Evolutionary conservation across 2,888 invertebrate species (phyloP).

Genomic region (Dasysyrphus tricinctus): DNA sequence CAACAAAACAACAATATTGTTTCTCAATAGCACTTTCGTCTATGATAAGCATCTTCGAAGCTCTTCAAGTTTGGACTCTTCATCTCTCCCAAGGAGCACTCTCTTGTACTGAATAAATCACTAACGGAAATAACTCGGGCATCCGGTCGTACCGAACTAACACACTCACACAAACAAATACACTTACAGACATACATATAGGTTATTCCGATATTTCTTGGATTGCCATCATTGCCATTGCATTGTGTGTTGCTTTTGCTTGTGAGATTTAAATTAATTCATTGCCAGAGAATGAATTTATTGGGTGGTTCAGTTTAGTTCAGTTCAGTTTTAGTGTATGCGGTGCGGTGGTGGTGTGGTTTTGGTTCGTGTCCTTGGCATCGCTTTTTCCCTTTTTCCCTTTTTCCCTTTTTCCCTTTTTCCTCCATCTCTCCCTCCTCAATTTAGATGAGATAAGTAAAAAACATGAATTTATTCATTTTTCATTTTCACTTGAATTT

Average conservation of each 20-base stretch:
- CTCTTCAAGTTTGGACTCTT: slow-evolving; percentile 19
- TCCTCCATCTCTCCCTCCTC: too few relatives aligned
- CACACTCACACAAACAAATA: background rate
- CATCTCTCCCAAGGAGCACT: slow-evolving; percentile 41
- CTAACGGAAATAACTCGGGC: slow-evolving; percentile 35
- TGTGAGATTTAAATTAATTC: slow-evolving; percentile 56
- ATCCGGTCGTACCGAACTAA: slow-evolving; percentile 16
- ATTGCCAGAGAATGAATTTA: slow-evolving; percentile 60
- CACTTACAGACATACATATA: slow-evolving; percentile 34
- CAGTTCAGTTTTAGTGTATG: background rate
- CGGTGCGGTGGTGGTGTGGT: background rate
- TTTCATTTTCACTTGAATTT: slow-evolving; percentile 39
- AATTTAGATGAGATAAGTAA: background rate
- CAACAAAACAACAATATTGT: slow-evolving; percentile 26
- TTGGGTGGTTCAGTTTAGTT: slow-evolving; percentile 27
- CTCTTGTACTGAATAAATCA: slow-evolving; percentile 54
- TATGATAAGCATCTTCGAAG: slow-evolving; percentile 44
- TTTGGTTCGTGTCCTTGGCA: slow-evolving; percentile 45
- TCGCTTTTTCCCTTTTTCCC: background rate
- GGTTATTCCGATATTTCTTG: slow-evolving; percentile 39
- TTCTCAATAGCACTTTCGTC: slow-evolving; percentile 32
- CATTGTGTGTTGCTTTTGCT: slow-evolving; percentile 45
- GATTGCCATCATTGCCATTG: slow-evolving; percentile 28
- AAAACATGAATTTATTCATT: slow-evolving; percentile 55
- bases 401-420: too few relatives aligned